Evolutionary conservation across 2,888 invertebrate genomes (phyloP).

Genomic region (Drosophila stalkeri): DNA sequence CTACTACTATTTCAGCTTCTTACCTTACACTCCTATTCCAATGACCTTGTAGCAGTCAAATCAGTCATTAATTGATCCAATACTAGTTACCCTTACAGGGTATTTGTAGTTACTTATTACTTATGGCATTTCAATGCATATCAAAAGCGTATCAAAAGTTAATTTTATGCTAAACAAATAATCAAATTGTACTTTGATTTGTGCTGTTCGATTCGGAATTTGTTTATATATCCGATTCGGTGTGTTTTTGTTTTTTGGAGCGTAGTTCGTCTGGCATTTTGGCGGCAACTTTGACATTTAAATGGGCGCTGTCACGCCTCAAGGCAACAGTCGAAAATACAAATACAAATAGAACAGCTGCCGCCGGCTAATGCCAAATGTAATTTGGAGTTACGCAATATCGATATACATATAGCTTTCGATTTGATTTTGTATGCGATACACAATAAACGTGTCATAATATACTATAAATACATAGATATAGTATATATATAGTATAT

Average conservation of each 20-base stretch:
- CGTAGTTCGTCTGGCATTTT: constrained; percentile 45
- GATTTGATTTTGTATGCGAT: constrained; percentile 1
- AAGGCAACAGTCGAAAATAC: constrained; percentile 30
- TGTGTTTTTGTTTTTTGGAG: constrained; percentile 28
- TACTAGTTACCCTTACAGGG: not conserved
- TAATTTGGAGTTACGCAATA: constrained; percentile 38
- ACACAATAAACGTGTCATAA: constrained; percentile 34
- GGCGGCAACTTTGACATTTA: constrained; percentile 57
- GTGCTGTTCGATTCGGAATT: constrained; percentile 16
- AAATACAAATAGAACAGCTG: constrained; percentile 27
- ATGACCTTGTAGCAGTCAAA: too few relatives aligned
- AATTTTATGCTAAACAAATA: constrained; percentile 43
- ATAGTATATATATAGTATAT: constrained; percentile 5
- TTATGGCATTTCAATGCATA: constrained; percentile 1
- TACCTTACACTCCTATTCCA: too few relatives aligned
- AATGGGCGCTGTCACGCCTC: constrained; percentile 40
- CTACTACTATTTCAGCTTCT: not conserved
- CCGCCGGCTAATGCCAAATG: constrained; percentile 29
- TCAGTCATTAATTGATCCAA: not conserved
- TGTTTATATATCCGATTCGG: constrained; percentile 2
- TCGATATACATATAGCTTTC: constrained; percentile 10
- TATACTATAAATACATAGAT: constrained; percentile 11
- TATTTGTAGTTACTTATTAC: constrained; percentile 19
- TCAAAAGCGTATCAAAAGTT: constrained; percentile 36
- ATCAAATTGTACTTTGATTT: constrained; percentile 42